Evolutionary conservation across 2,113 vertebrate genomes (phyloP).

Genomic region (Malurus melanocephalus): DNA sequence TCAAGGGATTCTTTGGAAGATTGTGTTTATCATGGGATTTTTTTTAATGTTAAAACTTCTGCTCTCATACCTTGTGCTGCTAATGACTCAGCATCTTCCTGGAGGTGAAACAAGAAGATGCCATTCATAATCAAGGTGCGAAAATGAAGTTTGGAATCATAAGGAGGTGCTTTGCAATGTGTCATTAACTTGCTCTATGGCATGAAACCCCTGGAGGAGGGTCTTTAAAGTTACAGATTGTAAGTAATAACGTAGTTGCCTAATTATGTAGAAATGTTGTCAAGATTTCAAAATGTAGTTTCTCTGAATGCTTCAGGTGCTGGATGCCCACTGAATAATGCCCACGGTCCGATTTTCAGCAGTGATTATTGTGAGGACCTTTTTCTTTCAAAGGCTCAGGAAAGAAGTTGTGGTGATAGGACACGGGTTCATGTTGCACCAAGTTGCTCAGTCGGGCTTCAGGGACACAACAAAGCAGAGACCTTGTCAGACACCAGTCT

Average conservation of each 20-base stretch:
- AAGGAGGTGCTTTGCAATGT: background rate
- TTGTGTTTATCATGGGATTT: background rate
- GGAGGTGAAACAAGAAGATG: background rate
- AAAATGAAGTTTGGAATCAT: conserved; percentile 1
- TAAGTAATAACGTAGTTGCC: background rate
- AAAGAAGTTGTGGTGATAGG: background rate
- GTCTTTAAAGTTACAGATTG: background rate
- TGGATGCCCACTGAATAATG: background rate
- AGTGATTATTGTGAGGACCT: background rate
- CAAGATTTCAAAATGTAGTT: background rate
- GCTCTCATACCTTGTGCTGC: background rate
- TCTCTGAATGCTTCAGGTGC: background rate
- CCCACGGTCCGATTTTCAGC: background rate
- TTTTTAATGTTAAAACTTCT: background rate
- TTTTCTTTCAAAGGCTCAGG: background rate
- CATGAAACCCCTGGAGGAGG: background rate
- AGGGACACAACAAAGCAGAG: background rate
- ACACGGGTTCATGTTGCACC: background rate
- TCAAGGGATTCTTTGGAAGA: background rate
- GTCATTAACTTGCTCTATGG: background rate
- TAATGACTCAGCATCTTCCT: background rate
- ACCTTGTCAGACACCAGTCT: background rate
- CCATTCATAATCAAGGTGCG: conserved; percentile 20
- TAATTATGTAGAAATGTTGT: background rate
- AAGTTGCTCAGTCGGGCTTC: background rate